These are phyloP conservation scores for Epinotia demarniana DNA, from an alignment of 2,888 invertebrate species.

Conservation along the genomic window DNA sequence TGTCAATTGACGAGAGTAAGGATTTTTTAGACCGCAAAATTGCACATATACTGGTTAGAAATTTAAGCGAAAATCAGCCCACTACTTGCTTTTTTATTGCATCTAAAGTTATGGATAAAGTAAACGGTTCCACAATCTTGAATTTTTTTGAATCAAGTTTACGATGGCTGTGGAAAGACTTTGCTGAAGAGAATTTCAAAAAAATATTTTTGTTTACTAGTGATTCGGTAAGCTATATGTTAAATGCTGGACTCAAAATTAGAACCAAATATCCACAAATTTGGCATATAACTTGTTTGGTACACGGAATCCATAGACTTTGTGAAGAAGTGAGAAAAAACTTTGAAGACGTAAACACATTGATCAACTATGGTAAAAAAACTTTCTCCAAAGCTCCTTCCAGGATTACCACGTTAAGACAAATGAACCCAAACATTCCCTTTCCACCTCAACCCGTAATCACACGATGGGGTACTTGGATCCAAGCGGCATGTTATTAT, in stretches of 20 bases:
- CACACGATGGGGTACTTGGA: constrained; percentile 12
- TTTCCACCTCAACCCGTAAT: constrained; percentile 7
- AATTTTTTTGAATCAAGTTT: not conserved
- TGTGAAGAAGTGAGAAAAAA: too few relatives aligned
- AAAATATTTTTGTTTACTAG: constrained; percentile 1
- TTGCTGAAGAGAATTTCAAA: constrained; percentile 9
- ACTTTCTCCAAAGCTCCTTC: constrained; percentile 5
- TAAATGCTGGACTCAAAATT: too few relatives aligned
- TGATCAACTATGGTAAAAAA: too few relatives aligned
- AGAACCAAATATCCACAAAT: too few relatives aligned
- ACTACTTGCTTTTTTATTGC: constrained; percentile 19
- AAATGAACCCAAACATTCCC: constrained; percentile 6
- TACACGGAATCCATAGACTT: too few relatives aligned
- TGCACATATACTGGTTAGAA: constrained; percentile 22
- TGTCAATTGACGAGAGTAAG: constrained; percentile 27
- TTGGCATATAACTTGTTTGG: too few relatives aligned
- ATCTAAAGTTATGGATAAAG: constrained; percentile 21
- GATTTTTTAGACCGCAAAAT: constrained; percentile 27
- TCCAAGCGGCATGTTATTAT: constrained; percentile 12
- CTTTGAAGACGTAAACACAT: too few relatives aligned
- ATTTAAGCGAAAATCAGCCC: constrained; percentile 1
- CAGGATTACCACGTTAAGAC: constrained; percentile 1
- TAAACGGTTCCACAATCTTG: constrained; percentile 24
- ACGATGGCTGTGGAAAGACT: too few relatives aligned
- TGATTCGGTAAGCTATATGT: not conserved